Percentiles rank a stretch among this genome's conserved stretches.
Evolutionary conservation across 2,888 invertebrate genomes (phyloP).

Genomic region (Allygus modestus): DNA sequence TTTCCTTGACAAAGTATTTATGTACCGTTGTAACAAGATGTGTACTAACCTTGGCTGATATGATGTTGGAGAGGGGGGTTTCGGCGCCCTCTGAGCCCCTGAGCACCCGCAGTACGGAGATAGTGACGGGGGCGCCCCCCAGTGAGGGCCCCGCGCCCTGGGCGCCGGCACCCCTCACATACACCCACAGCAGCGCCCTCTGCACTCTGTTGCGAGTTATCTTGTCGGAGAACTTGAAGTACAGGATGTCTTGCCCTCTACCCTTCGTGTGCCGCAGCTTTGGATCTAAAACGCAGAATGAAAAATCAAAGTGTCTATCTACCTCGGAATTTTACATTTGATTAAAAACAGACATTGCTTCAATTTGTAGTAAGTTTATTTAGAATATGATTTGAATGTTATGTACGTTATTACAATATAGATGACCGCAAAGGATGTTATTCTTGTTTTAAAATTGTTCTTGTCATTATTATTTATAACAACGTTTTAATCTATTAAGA

Average conservation of each 20-base stretch:
- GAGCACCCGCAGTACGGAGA: slow-evolving; percentile 73
- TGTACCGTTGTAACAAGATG: too few relatives aligned
- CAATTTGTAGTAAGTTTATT: too few relatives aligned
- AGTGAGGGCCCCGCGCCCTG: slow-evolving; percentile 70
- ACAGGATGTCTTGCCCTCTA: slow-evolving; percentile 82
- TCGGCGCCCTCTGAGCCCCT: slow-evolving; percentile 67
- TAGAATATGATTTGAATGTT: too few relatives aligned
- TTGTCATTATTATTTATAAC: too few relatives aligned
- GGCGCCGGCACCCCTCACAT: slow-evolving; percentile 77
- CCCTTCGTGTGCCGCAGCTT: slow-evolving; percentile 81
- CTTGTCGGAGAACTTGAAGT: slow-evolving; percentile 85
- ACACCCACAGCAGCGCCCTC: slow-evolving; percentile 84
- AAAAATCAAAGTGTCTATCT: too few relatives aligned
- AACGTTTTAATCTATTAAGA: too few relatives aligned
- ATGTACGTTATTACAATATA: too few relatives aligned
- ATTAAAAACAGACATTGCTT: too few relatives aligned
- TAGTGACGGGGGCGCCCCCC: slow-evolving; percentile 74
- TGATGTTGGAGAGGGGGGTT: slow-evolving; percentile 58
- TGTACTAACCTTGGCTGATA: slow-evolving; percentile 63
- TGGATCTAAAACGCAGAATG: slow-evolving; percentile 77
- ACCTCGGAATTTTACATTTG: too few relatives aligned
- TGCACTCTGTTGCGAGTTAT: slow-evolving; percentile 83
- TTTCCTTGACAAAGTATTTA: too few relatives aligned
- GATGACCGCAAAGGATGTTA: too few relatives aligned
- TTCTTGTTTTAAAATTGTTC: too few relatives aligned